Evolutionary conservation across 2,113 vertebrate genomes (phyloP), one percentile per base, ranked within the genome.

Genomic region (Nycticebus coucang): DNA sequence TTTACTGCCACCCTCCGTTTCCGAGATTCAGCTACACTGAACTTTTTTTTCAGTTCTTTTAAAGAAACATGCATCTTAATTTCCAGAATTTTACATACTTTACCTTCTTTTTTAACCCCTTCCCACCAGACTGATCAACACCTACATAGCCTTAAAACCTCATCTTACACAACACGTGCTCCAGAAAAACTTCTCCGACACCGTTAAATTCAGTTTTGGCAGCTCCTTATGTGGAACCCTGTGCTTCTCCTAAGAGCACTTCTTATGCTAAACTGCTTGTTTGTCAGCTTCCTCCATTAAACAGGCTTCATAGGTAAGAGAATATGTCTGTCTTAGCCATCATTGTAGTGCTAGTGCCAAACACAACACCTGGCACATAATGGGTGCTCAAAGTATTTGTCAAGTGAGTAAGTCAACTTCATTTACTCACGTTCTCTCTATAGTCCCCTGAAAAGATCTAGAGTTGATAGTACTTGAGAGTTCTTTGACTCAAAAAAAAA

Each of bases 401-500:
- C 85, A 94, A 80, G 28, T 78, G 26, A 94, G 41, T 68, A 53
- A 82, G 62, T 66, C 33, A 37, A 35, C 22, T 60, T 91, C 69
- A 60, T 71, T 53, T 89, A 80, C 57, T 87, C 10, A 12, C 14
- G 37, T 12, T 91, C 45, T 95, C 50, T 30, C 57, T 30, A 26
- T 62, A 53, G 13, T 79, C 53, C 55, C 35, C 68, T 75, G 64
- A 82, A 30, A 82, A 66, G n/a, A 78, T n/a, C 59, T 74, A 71
- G 19, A 91, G 26, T 59, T 92, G 14, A 37, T 91, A 87, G 33
- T 41, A 80, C 55, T 72, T 86, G 57, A 82, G 53, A 79, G 18
- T 53, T 80, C 78, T 93, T 87, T 81, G 22, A 35, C 68, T 95
- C 50, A 91, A 94, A 95, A 91, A 66, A 66, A 60, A 18, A 53